Conservation (phyloP, 2,113 vertebrate species). For the Ranitomeya variabilis region DNA sequence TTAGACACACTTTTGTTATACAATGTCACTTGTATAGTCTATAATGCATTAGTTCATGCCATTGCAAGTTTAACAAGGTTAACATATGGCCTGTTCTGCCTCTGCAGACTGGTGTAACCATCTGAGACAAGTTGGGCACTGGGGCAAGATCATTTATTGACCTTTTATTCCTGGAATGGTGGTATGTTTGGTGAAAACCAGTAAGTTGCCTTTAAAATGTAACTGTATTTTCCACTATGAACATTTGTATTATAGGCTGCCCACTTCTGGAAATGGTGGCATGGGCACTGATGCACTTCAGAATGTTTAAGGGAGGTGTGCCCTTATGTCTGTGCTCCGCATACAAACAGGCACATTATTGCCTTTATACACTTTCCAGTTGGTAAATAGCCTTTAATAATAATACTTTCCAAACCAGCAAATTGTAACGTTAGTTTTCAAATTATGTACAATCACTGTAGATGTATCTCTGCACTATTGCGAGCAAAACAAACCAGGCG, state of each 20-base stretch:
- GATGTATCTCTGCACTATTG: neutral
- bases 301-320: neutral
- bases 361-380: neutral
- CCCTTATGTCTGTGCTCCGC: neutral
- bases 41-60: neutral
- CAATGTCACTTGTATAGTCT: too few relatives aligned
- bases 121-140: neutral
- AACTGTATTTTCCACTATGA: neutral
- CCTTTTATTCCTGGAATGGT: neutral
- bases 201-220: neutral
- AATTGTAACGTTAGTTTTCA: neutral
- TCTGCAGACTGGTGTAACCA: neutral
- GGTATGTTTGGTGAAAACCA: neutral
- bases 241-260: constrained; percentile 10
- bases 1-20: too few relatives aligned
- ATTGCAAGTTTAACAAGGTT: neutral
- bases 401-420: constrained; percentile 1
- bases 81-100: neutral
- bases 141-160: neutral
- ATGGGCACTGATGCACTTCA: neutral
- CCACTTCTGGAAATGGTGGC: neutral
- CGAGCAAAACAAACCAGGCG: neutral
- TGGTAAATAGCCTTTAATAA: constrained; percentile 21
- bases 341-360: neutral
- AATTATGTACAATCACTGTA: neutral